These are phyloP conservation scores for Bugulina stolonifera DNA, from an alignment of 2,888 invertebrate species.

Conservation along the genomic window DNA sequence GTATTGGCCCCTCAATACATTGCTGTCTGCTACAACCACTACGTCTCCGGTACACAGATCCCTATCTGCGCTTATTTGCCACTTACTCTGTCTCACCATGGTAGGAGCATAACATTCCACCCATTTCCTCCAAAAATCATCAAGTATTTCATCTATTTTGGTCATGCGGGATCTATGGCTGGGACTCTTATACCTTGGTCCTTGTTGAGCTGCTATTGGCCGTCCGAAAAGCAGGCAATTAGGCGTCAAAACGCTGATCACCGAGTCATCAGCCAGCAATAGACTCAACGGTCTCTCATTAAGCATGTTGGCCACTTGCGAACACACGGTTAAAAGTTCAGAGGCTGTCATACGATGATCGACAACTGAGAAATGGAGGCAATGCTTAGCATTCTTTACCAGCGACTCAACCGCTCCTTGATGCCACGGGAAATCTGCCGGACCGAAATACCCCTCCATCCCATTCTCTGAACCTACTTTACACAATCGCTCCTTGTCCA, in stretches of 20 bases:
- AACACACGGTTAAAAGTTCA: no score
- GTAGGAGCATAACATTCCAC: neutral
- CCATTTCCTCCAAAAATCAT: neutral
- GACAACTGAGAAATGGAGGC: no score
- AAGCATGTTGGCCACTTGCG: no score
- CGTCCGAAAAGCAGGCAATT: neutral
- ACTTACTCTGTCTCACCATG: neutral
- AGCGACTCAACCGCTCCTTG: no score
- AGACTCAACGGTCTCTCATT: neutral
- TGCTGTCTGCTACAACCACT: neutral
- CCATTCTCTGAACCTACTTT: no score
- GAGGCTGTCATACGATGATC: no score
- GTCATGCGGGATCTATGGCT: neutral
- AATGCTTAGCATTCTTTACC: no score
- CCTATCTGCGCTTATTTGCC: neutral
- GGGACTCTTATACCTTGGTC: neutral
- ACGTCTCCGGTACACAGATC: neutral
- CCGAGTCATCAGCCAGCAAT: neutral
- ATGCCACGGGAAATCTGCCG: no score
- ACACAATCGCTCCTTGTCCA: no score
- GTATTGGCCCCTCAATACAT: neutral
- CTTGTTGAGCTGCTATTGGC: neutral
- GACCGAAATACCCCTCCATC: no score
- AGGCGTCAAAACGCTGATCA: neutral
- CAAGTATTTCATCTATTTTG: neutral